Percentiles rank a stretch among this genome's conserved stretches.
Conservation (phyloP, 2,113 vertebrate genomes). For the Odobenus rosmarus region DNA sequence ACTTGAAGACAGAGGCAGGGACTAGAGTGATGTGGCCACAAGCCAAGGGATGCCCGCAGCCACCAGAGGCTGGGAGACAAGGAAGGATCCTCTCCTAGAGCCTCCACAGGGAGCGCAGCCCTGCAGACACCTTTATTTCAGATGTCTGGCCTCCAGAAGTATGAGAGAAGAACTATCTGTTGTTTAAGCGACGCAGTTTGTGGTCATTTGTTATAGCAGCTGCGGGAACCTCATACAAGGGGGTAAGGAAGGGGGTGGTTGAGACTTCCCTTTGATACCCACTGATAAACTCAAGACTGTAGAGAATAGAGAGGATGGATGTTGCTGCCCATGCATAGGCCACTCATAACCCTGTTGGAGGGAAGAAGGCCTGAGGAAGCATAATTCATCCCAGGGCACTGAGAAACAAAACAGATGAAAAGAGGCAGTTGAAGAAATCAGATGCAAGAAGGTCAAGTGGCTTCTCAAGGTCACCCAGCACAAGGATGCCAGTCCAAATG, state of each 20-base stretch:
- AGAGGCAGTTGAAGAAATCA: background rate
- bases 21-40: background rate
- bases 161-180: background rate
- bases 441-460: background rate
- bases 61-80: background rate
- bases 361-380: background rate
- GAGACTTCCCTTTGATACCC: background rate
- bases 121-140: background rate
- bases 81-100: background rate
- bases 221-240: background rate
- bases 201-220: background rate
- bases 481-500: background rate
- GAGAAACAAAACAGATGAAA: slow-evolving; percentile 8
- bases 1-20: background rate
- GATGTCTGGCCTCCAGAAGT: background rate
- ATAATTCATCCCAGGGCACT: background rate
- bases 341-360: background rate
- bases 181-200: background rate
- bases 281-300: background rate
- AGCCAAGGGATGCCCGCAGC: background rate
- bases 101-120: background rate
- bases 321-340: background rate
- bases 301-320: background rate
- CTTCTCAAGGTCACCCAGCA: background rate
- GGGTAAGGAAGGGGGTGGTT: background rate